Base-by-base conservation (phyloP, 1,140 invertebrate genomes). In the Drosophila lacteicornis region DNA sequence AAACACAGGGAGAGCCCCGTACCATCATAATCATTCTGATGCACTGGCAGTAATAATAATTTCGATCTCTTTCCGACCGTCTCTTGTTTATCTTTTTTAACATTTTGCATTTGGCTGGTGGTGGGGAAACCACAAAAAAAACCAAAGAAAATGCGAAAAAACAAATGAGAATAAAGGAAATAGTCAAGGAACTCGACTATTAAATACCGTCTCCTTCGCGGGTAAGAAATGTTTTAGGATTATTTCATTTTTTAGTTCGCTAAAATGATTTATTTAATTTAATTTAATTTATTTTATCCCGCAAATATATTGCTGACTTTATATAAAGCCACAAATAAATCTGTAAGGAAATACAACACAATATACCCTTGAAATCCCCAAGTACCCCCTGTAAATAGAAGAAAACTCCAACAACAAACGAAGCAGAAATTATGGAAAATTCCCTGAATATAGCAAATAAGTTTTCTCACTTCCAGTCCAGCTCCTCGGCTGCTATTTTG, bases 381-480 rank as follows among this genome's bases (percentile, higher is more conserved):
- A 56, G 36, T 40, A 40, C 36, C 53, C 8, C 0, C 4, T 36
- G 25, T 40, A 40, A 56, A 56, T 56, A 40, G 57, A 40, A 30
- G 55, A 15, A 67, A 80, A 66, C 47, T 57, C 47, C 40, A 62
- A 47, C 40, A 70, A 76, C 57, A 83, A 76, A 78, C 82, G 62
- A 81, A 82, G 82, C 79, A 75, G 79, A 85, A 85, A 87, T 88
- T 83, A 87, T 87, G 84, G 86, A 76, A 87, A 87, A 80, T 87
- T 87, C 84, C 84, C 76, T 87, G 83, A 87, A 87, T 88, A 88
- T 87, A 83, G 83, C 83, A 88, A 88, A 87, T 88, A 87, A 84
- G 76, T 88, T 88, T 88, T 81, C 82, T 82, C 57, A 58, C 66
- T 66, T 60, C 43, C 33, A 46, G 36, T 61, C 17, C 51, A 53